A percentile compares a stretch with the other conserved stretches of the same genome.
phyloP scores from a whole-genome alignment of 2,888 invertebrate species.

The Pyrocoelia pectoralis region DNA sequence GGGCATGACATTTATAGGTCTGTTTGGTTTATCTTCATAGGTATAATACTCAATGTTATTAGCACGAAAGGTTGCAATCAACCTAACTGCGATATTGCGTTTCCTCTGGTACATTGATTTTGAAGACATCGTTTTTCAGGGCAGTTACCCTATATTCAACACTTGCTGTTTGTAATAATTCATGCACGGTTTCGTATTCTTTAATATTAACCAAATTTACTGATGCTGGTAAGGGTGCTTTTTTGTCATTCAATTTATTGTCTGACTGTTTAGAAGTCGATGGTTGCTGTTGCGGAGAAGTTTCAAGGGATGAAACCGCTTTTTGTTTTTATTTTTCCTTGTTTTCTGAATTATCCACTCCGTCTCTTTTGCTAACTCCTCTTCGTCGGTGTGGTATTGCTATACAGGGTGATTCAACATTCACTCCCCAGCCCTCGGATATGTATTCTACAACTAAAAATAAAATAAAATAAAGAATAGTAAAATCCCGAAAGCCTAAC shows the following conservation, averaged over 20 bases:
- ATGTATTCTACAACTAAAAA: too few relatives aligned
- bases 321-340: constrained; percentile 21
- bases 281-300: constrained; percentile 14
- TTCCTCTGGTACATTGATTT: constrained; percentile 22
- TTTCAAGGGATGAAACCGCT: constrained; percentile 15
- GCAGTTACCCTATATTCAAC: constrained; percentile 20
- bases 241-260: constrained; percentile 19
- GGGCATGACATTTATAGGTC: constrained; percentile 24
- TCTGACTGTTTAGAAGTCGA: constrained; percentile 22
- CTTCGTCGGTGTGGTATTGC: constrained; percentile 24
- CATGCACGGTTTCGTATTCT: constrained; percentile 20
- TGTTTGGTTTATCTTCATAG: constrained; percentile 20
- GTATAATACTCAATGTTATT: constrained; percentile 19
- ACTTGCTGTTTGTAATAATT: constrained; percentile 14
- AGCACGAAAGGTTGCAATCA: constrained; percentile 10
- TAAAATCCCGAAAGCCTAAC: too few relatives aligned
- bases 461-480: too few relatives aligned
- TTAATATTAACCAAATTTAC: constrained; percentile 18
- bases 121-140: constrained; percentile 23
- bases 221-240: constrained; percentile 21
- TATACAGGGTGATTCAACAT: too few relatives aligned
- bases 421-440: too few relatives aligned
- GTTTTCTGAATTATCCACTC: constrained; percentile 22
- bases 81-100: constrained; percentile 10
- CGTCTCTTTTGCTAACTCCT: constrained; percentile 21